Base-by-base conservation (phyloP, 2,888 invertebrate genomes). In the Leptinotarsa rubiginosa region DNA sequence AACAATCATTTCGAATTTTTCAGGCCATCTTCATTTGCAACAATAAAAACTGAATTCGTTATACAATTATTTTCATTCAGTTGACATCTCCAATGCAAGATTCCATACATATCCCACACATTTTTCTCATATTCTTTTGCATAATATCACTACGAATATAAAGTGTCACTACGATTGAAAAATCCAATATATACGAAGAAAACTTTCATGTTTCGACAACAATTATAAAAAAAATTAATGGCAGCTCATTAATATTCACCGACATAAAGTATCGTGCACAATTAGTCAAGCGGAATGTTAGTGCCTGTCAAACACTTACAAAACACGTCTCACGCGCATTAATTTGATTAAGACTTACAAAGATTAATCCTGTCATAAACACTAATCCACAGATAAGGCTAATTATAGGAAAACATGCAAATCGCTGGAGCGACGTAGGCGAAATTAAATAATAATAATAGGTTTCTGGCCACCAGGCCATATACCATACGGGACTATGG, bases 401-500 rank as follows among this genome's bases (percentile, higher is more conserved):
- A 69, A 69, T 69, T 69, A 69, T 47, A 59, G 54, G 59, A 56
- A 56, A 69, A 54, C 69, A 59, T 59, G 69, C 69, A 56, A 69
- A 69, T 56, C 69, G 69, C 47, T 13, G 22, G 20, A 47, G n/a
- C 25, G 12, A 56, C 72, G 75, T 75, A 47, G 72, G 75, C 74
- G 72, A 71, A 47, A 75, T 72, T 62, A 69, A 75, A 75, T 75
- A 75, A 70, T 72, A 69, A 69, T 69, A 69, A 69, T 47, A 69
- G 59, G 22, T 20, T 56, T 67, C 25, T 10, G 12, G 47, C 49
- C n/a, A 52, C 22, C 49, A 25, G 31, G n/a, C 25, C 67, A 67
- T 50, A 52, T 67, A 67, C 31, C 31, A 67, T 52, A 49, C 31
- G 25, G 25, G 52, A 67, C 25, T 67, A 10, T 22, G 10, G 41